phyloP scores from a whole-genome alignment of 1,140 invertebrate species.

The Caerostris extrusa region DNA sequence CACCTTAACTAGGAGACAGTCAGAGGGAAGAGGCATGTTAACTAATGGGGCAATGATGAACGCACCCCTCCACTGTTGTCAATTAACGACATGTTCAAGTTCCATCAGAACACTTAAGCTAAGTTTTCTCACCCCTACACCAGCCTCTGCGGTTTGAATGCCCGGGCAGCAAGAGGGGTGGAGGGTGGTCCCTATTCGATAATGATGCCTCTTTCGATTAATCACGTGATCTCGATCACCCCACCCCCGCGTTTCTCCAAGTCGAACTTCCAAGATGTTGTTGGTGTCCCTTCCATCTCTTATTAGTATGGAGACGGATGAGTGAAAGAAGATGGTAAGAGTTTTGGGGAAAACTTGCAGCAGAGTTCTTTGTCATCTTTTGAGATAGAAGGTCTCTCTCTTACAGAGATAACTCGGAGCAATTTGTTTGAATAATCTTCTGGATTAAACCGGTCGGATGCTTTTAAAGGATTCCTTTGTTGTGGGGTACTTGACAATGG shows the following conservation, averaged over 20 bases:
- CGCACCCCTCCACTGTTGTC: slow-evolving; percentile 39
- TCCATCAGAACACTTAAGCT: slow-evolving; percentile 38
- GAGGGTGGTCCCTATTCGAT: slow-evolving; percentile 58
- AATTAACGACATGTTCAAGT: slow-evolving; percentile 60
- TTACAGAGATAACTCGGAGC: slow-evolving; percentile 7
- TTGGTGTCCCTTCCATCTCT: neutral
- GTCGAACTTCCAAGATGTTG: neutral
- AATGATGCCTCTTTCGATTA: slow-evolving; percentile 64
- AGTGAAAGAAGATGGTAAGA: neutral
- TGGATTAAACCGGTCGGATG: slow-evolving; percentile 4
- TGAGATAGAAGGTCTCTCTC: neutral
- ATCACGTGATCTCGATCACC: slow-evolving; percentile 59
- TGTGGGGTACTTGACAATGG: slow-evolving; percentile 9
- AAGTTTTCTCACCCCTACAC: slow-evolving; percentile 44
- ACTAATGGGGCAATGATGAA: neutral
- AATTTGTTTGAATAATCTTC: slow-evolving; percentile 62
- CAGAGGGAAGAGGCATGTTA: neutral
- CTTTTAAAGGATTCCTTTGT: neutral
- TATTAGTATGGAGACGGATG: neutral
- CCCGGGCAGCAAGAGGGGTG: neutral
- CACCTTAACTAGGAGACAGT: neutral
- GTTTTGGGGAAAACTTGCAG: slow-evolving; percentile 9
- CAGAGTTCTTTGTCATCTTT: slow-evolving; percentile 37
- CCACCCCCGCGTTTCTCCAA: neutral
- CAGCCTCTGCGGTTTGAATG: slow-evolving; percentile 33